Conservation (phyloP, 1,140 invertebrate species). For the Pseudomyrmex dendroicus region DNA sequence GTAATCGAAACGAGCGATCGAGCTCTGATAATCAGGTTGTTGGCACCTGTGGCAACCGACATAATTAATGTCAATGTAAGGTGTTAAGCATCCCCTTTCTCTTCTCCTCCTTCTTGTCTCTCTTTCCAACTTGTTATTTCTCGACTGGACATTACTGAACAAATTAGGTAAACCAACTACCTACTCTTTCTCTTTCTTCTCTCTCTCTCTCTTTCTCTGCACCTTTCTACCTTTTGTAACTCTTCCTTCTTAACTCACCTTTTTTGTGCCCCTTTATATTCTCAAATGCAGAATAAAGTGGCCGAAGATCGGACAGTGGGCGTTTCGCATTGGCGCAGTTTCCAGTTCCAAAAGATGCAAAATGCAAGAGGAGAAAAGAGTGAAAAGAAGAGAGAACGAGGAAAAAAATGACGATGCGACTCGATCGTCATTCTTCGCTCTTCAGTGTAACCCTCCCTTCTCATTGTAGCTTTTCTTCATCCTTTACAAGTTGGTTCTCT, state of each 20-base stretch:
- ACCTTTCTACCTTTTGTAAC: neutral
- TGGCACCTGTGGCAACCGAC: slow-evolving; percentile 82
- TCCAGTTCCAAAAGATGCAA: neutral
- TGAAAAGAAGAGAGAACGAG: neutral
- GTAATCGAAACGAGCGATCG: slow-evolving; percentile 78
- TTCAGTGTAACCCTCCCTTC: neutral
- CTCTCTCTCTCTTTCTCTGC: neutral
- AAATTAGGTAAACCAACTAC: slow-evolving; percentile 65
- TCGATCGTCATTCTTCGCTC: slow-evolving; percentile 23
- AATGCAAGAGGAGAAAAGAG: neutral
- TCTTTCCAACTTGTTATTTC: slow-evolving; percentile 66
- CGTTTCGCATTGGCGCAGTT: slow-evolving; percentile 55
- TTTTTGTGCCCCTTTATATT: slow-evolving; percentile 16
- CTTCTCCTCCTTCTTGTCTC: neutral
- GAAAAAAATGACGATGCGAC: slow-evolving; percentile 20
- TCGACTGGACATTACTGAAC: slow-evolving; percentile 65
- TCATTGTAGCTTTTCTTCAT: slow-evolving; percentile 18
- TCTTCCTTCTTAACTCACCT: neutral
- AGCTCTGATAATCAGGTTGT: slow-evolving; percentile 84
- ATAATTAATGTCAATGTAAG: slow-evolving; percentile 82
- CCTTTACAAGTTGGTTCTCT: neutral
- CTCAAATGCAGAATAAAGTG: slow-evolving; percentile 44
- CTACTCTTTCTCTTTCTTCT: neutral
- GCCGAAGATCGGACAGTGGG: slow-evolving; percentile 56
- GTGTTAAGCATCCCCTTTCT: slow-evolving; percentile 56